Base-by-base conservation (phyloP, 2,888 invertebrate genomes). In the Linhomoeus sp. region DNA sequence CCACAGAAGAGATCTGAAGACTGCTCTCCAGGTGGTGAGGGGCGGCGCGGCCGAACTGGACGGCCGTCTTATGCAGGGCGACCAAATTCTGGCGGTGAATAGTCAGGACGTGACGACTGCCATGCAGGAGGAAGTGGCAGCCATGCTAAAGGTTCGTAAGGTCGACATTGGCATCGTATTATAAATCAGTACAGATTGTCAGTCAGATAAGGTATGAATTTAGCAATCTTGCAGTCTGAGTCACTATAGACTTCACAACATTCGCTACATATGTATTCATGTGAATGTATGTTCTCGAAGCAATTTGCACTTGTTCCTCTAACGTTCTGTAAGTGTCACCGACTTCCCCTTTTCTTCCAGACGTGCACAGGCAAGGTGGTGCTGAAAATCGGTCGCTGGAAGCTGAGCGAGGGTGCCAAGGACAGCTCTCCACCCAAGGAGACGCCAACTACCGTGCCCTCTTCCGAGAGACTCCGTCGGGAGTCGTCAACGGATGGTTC, bases 21-120 rank as follows among this genome's bases (percentile, higher is more conserved):
- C n/a, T n/a, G n/a, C n/a, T 44, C 12, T 29, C 29, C 5, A 29
- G 29, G 29, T 92, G 65, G 94, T 92, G 20, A 76, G 80, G 47
- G 90, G 88, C 2, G 82, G 90, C 24, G 78, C 80, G 35, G 88
- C 88, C 0, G 73, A 75, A 53, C 66, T 69, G n/a, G 88, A 90
- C 65, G 86, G 82, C 3, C 77, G 84, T 48, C 75, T 97, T 52
- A 80, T 83, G 69, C 80, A 80, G 59, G 92, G 94, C 22, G 94
- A 97, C 68, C 76, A 84, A 52, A 77, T 97, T 44, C 71, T 84
- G 12, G 74, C 83, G 33, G 81, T 94, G 17, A 87, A 90, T 65
- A 85, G 81, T 3, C 80, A 83, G 58, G 82, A 85, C 53, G 64
- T 72, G 54, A 59, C 68, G 19, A 64, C 62, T 48, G 62, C 66